Base-by-base conservation (phyloP, 2,113 vertebrate species). In the Corythoichthys intestinalis region DNA sequence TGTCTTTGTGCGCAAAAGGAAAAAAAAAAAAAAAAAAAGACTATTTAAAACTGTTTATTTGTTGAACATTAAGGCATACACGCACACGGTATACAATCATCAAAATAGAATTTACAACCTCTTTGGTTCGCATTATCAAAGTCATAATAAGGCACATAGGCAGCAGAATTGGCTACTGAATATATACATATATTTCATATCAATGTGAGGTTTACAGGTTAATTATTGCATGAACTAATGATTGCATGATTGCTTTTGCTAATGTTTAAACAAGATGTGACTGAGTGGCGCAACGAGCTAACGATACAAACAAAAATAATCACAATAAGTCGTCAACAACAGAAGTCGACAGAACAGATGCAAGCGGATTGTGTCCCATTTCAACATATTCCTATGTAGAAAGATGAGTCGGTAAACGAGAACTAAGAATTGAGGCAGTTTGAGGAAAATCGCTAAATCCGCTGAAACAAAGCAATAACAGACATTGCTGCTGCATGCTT, bases 371-470 rank as follows among this genome's bases (percentile, higher is more conserved):
- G 52, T 54, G 50, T 54, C 81, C 78, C 84, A 73, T 77, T 2
- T 54, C 71, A 82, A 82, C 65, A 69, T 61, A 80, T 90, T 88
- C 87, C 88, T 90, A 87, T 88, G 88, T 83, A 80, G 76, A 85
- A 77, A 78, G 74, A 75, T 84, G 68, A 66, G 77, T 77, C 66
- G 41, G 65, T 69, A 73, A 72, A 69, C 11, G 15, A 74, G 53
- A 58, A 39, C 14, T 50, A 34, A 39, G 2, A 39, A 44, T 49
- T n/a, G 17, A 17, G 38, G 70, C 12, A 28, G 11, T 2, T 38
- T 34, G 20, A 65, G 6, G 56, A 12, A 34, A 20, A 28, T 48
- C 3, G 8, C 7, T 20, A 35, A 9, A 56, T 34, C 34, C 2
- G 53, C 53, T 12, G 28, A 56, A 56, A 28, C 28, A 4, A 54